Base-by-base conservation (phyloP, 2,113 vertebrate genomes). In the Ophiodon elongatus region DNA sequence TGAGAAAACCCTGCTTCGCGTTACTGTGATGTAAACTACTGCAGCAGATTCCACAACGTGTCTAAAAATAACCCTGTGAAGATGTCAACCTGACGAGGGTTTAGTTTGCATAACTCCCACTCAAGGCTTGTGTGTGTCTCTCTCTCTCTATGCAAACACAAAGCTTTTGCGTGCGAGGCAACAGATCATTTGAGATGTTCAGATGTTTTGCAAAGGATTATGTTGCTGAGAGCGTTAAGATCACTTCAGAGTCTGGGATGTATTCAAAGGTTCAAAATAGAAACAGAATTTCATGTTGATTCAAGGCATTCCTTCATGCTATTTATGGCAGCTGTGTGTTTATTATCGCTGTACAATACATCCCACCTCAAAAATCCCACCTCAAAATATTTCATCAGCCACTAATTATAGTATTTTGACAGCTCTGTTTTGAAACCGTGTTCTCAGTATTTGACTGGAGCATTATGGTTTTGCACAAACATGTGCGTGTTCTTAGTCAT, bases 371-470 rank as follows among this genome's bases (percentile, higher is more conserved):
- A 80, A 76, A 78, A 81, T 86, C 83, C 77, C 81, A 87, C 85
- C 85, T 80, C 70, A 73, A 80, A 76, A 78, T 82, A 64, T 76
- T 87, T 88, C 74, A 52, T 75, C 73, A 88, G 66, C 54, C 68
- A 79, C 84, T 92, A 94, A 95, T 91, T 83, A 85, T 47, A 73
- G 91, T 84, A 82, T 81, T 91, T 89, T 87, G 86, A 82, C 85
- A 89, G 78, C 79, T 85, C 64, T 91, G 86, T 87, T 87, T 82
- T 83, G 65, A 80, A 86, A 78, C 56, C 57, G 47, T 47, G 25
- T 78, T 83, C 78, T 88, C 76, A 65, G 72, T 73, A 33, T 71
- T 83, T 83, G 79, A 88, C 79, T 50, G 29, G 6, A 9, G 68
- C 64, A 56, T 88, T 88, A 65, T 85, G 75, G 88, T 79, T 90